These are phyloP conservation scores for Drosophila grimshawi DNA, from an alignment of 1,140 invertebrate genomes.

Conservation along the genomic window DNA sequence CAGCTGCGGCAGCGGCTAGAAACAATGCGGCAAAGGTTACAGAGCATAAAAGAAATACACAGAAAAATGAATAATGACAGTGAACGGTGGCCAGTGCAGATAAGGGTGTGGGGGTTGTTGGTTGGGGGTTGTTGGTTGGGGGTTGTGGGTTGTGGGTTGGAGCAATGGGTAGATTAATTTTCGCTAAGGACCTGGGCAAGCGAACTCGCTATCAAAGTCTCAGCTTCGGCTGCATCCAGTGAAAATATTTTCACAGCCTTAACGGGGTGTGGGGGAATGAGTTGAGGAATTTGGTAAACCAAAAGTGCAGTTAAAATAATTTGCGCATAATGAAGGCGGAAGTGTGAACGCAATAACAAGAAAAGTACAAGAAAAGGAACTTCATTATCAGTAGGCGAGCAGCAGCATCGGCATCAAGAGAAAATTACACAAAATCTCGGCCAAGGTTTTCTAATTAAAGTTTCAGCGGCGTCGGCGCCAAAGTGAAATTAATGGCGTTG, in stretches of 20 bases:
- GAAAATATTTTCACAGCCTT: conserved; percentile 45
- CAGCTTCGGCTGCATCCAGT: conserved; percentile 42
- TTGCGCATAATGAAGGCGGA: conserved; percentile 81
- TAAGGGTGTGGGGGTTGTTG: not conserved
- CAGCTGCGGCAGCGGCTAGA: conserved; percentile 61
- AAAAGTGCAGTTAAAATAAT: conserved; percentile 81
- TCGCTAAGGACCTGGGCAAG: conserved; percentile 40
- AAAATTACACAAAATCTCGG: conserved; percentile 78
- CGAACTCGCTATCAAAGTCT: conserved; percentile 48
- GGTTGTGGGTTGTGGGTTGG: not conserved
- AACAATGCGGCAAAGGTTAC: conserved; percentile 79
- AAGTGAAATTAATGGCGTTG: conserved; percentile 79
- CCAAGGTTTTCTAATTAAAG: conserved; percentile 78
- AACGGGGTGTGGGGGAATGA: not conserved
- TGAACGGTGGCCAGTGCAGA: conserved; percentile 4
- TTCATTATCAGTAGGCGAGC: conserved; percentile 67
- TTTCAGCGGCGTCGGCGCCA: conserved; percentile 70
- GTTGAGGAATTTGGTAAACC: not conserved
- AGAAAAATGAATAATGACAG: conserved; percentile 81
- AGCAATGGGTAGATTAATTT: conserved; percentile 32
- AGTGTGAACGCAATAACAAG: conserved; percentile 79
- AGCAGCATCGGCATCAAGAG: conserved; percentile 44
- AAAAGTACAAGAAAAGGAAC: conserved; percentile 66
- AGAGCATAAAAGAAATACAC: conserved; percentile 75
- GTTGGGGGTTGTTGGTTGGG: no score